Conservation (phyloP, 1,140 invertebrate species). For the Drosophila saltans region DNA sequence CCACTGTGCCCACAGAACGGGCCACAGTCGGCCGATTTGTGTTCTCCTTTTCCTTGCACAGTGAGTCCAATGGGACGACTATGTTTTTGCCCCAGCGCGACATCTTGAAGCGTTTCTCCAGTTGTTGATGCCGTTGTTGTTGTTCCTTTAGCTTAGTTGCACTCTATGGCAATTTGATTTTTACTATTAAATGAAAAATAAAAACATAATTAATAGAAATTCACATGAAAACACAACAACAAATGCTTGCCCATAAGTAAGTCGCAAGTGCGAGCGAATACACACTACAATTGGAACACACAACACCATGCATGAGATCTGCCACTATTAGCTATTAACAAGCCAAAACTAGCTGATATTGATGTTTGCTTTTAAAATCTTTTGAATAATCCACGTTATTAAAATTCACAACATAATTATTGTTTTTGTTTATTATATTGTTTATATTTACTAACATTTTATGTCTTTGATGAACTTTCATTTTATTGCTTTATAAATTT, state of each 20-base stretch:
- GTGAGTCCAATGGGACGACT: conserved; percentile 86
- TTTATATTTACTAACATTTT: too few species aligned
- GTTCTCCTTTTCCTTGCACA: conserved; percentile 90
- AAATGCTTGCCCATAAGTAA: conserved; percentile 40
- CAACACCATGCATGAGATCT: conserved; percentile 8
- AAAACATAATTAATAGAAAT: conserved; percentile 36
- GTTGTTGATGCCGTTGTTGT: conserved; percentile 12
- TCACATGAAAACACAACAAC: conserved; percentile 76
- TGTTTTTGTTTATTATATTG: too few species aligned
- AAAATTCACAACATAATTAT: too few species aligned
- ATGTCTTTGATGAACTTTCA: too few species aligned
- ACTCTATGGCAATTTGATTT: conserved; percentile 35
- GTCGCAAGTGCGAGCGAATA: conserved; percentile 61
- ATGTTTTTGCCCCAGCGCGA: conserved; percentile 86
- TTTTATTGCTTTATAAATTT: too few species aligned
- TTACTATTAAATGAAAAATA: conserved; percentile 30
- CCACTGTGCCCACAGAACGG: conserved; percentile 93
- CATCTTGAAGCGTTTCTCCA: conserved; percentile 80
- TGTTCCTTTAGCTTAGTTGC: conserved; percentile 33
- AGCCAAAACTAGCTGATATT: not conserved
- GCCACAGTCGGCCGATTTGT: conserved; percentile 94
- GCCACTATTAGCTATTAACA: not conserved
- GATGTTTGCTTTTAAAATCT: too few species aligned
- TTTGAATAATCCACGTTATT: too few species aligned
- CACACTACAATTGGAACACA: conserved; percentile 46